These are phyloP conservation scores for Eustalomyia histrio DNA, from an alignment of 2,888 invertebrate genomes.

Conservation along the genomic window DNA sequence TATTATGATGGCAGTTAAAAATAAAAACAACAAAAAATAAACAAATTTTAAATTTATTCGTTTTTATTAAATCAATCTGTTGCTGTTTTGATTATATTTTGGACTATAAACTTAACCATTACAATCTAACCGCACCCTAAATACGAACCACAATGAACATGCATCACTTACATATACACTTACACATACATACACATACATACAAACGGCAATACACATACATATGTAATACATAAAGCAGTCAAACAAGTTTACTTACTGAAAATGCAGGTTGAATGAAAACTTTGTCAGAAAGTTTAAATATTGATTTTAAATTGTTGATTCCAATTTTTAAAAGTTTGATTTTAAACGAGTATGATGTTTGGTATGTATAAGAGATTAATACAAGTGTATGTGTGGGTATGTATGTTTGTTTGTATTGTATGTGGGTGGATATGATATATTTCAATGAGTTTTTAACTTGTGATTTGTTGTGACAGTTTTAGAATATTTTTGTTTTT, in stretches of 20 bases:
- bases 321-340: background rate
- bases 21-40: background rate
- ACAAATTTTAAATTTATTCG: background rate
- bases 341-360: no score
- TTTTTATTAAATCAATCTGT: constrained; percentile 15
- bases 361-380: no score
- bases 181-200: background rate
- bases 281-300: constrained; percentile 13
- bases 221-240: no score
- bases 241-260: background rate
- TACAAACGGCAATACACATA: no score
- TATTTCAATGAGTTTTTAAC: background rate
- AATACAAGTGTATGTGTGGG: no score
- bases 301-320: constrained; percentile 5
- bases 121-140: no score
- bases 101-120: background rate
- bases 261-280: constrained; percentile 6
- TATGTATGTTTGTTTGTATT: background rate
- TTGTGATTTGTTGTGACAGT: constrained; percentile 29
- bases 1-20: constrained; percentile 5
- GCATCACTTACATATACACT: background rate
- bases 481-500: constrained; percentile 3
- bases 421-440: background rate
- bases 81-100: constrained; percentile 3
- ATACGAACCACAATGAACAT: background rate